Conservation (phyloP, 92 coral and sea anemone species). For the Pocillopora meandrina region DNA sequence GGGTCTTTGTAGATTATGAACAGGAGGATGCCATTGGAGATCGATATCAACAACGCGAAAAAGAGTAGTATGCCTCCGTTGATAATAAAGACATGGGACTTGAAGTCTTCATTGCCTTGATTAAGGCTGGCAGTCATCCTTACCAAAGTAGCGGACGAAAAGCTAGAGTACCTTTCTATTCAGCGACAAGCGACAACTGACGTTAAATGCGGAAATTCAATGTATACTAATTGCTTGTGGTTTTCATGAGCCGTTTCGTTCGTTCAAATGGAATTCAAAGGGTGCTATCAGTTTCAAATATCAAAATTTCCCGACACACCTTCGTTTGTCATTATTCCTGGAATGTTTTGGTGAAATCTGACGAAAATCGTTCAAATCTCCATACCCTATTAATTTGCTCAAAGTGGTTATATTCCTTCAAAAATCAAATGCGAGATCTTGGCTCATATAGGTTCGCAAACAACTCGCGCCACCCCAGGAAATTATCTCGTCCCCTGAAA, state of each 20-base stretch:
- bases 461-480: no score
- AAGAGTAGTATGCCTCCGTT: slow-evolving; percentile 51
- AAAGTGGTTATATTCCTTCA: no score
- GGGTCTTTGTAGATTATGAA: slow-evolving; percentile 53
- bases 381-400: no score
- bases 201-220: neutral
- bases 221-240: neutral
- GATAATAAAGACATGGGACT: slow-evolving; percentile 28
- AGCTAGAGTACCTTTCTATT: neutral
- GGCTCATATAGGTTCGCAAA: no score
- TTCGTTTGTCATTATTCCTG: no score
- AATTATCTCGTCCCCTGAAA: no score
- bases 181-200: neutral
- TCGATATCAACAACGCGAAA: slow-evolving; percentile 40
- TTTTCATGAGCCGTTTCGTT: neutral
- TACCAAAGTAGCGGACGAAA: neutral
- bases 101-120: slow-evolving; percentile 31
- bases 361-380: no score
- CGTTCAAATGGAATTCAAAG: no score
- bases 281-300: no score
- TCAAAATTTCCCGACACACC: no score
- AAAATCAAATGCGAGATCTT: no score
- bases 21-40: slow-evolving; percentile 50
- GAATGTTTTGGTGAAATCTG: no score
- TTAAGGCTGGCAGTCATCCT: slow-evolving; percentile 18